A percentile compares a stretch with the other conserved stretches of the same genome.
Evolutionary conservation across 37 sponge, comb jelly and placozoan species (phyloP).

Genomic region (Cladorhizidae sp.): DNA sequence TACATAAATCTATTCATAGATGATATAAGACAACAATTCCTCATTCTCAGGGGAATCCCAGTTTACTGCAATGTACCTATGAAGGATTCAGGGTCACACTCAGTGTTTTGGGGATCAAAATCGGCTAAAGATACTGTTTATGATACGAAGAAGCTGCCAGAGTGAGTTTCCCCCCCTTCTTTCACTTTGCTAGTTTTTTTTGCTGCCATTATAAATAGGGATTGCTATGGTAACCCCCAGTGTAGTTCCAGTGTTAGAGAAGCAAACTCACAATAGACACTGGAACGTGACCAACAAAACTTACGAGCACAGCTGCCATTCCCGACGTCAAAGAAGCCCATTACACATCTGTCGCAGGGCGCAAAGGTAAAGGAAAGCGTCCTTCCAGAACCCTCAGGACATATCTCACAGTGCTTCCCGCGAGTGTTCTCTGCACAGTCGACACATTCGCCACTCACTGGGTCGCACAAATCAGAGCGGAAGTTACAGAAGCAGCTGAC

Average conservation of each 20-base stretch:
- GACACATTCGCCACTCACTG: slow-evolving; percentile 57
- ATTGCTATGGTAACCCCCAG: too few species aligned
- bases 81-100: too few species aligned
- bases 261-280: background rate
- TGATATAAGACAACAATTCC: too few species aligned
- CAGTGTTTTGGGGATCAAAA: too few species aligned
- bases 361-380: background rate
- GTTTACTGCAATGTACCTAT: too few species aligned
- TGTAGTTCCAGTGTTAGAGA: background rate
- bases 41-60: too few species aligned
- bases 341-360: slow-evolving; percentile 26
- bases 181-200: too few species aligned
- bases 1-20: too few species aligned
- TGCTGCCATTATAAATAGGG: too few species aligned
- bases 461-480: slow-evolving; percentile 71
- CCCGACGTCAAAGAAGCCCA: slow-evolving; percentile 27
- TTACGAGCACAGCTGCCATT: slow-evolving; percentile 44
- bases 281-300: background rate
- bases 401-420: slow-evolving; percentile 64
- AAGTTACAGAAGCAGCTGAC: slow-evolving; percentile 75
- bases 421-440: slow-evolving; percentile 68
- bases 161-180: too few species aligned
- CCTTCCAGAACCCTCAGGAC: slow-evolving; percentile 62
- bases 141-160: too few species aligned
- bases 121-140: too few species aligned